Evolutionary conservation across 1,140 invertebrate genomes (phyloP), one percentile per base, ranked within the genome.

Genomic region (Hyles euphorbiae): DNA sequence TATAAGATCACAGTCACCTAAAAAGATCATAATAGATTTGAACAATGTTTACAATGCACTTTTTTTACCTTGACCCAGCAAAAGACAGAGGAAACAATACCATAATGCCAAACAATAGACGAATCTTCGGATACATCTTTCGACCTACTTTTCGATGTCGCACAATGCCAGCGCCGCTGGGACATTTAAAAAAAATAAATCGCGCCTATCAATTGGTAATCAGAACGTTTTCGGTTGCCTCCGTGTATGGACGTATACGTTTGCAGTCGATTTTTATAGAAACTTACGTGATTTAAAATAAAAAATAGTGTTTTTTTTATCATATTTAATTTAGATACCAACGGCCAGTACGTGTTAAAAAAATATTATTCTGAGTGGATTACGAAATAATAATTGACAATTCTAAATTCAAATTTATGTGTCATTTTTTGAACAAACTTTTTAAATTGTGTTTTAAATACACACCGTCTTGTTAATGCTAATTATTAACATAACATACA

Each of bases 161-260:
- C 48, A 33, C 65, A 50, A 59, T 76, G 74, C 67, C 79, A 77
- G 70, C 56, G 58, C 55, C 58, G 52, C 46, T 51, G 64, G 68
- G 67, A 5, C 55, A 60, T 65, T 72, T 61, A 68, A 82, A 82
- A 87, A 83, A 80, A 84, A 77, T 70, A 72, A 72, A 70, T 62
- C 68, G 58, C 54, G 53, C 49, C 66, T 58, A 72, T 70, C 64
- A 53, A 34, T 44, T 40, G 63, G 44, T 59, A 63, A 62, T 69
- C 82, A 85, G 76, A 81, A 67, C 60, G 70, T 69, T 75, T 76
- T 77, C 63, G 71, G 70, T 52, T 57, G 59, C 50, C 68, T 65
- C 60, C 48, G 56, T 58, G 77, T 45, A 68, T 65, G 58, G 70
- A 76, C 78, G 79, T 59, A 47, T 40, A 5, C 36, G 4, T 40